Conservation (phyloP, 2,797 vertebrate genomes). For the Ctenopoma kingsleyae region DNA sequence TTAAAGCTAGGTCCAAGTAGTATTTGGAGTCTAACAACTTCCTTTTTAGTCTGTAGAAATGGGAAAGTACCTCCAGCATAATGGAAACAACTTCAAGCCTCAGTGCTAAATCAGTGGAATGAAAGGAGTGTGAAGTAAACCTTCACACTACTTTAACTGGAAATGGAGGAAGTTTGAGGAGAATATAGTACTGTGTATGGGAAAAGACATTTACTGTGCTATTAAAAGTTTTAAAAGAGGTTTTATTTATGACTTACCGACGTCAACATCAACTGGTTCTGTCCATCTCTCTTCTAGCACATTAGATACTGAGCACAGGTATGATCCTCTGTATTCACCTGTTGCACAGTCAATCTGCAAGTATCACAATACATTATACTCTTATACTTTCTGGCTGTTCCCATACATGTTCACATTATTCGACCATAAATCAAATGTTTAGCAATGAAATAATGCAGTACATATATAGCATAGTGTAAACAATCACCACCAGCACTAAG, state of each 20-base stretch:
- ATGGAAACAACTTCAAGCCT: slow-evolving; percentile 66
- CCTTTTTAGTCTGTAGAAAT: slow-evolving; percentile 69
- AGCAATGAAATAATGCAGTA: slow-evolving; percentile 16
- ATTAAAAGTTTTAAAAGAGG: background rate
- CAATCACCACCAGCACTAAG: slow-evolving; percentile 4
- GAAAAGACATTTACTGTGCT: slow-evolving; percentile 9
- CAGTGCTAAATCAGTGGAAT: slow-evolving; percentile 46
- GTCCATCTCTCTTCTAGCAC: slow-evolving; percentile 86
- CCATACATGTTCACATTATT: background rate
- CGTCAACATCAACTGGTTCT: slow-evolving; percentile 80
- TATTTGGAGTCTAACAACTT: slow-evolving; percentile 73
- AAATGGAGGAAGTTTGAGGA: slow-evolving; percentile 14
- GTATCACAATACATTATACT: slow-evolving; percentile 22
- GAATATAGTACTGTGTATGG: slow-evolving; percentile 5
- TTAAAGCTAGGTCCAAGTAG: slow-evolving; percentile 35
- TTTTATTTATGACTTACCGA: slow-evolving; percentile 73
- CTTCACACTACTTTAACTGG: background rate
- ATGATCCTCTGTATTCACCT: slow-evolving; percentile 79
- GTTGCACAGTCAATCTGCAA: slow-evolving; percentile 80
- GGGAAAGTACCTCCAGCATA: slow-evolving; percentile 81
- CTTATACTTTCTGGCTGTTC: background rate
- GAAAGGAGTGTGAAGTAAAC: slow-evolving; percentile 32
- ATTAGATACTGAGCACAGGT: slow-evolving; percentile 89
- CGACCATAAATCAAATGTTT: slow-evolving; percentile 21
- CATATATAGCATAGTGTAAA: slow-evolving; percentile 28